Conservation (phyloP, 1,140 invertebrate species). For the Aphidius ervi region DNA sequence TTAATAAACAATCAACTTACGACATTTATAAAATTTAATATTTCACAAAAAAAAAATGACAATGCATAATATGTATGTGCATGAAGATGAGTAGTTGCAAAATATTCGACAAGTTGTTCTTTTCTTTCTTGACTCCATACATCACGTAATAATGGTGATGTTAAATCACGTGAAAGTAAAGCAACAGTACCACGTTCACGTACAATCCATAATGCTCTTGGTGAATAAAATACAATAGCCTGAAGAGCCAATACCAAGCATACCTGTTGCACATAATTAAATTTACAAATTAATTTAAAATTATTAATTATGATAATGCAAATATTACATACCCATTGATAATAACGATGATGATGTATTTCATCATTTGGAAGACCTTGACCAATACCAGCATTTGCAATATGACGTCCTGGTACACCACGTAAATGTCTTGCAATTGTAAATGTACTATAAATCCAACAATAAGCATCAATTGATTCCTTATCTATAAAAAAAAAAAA, state of each 20-base stretch:
- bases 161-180: constrained; percentile 40
- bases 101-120: constrained; percentile 36
- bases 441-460: constrained; percentile 64
- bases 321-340: constrained; percentile 58
- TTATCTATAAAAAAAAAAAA: constrained; percentile 19
- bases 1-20: constrained; percentile 28
- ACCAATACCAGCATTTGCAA: constrained; percentile 38
- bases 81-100: constrained; percentile 32
- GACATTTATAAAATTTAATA: constrained; percentile 67
- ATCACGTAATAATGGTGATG: constrained; percentile 31
- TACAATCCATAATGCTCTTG: constrained; percentile 52
- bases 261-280: constrained; percentile 28
- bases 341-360: constrained; percentile 58
- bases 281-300: constrained; percentile 2
- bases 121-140: constrained; percentile 36
- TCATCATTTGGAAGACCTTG: constrained; percentile 42
- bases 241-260: constrained; percentile 62
- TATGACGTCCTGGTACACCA: constrained; percentile 33
- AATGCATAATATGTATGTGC: constrained; percentile 65
- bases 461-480: constrained; percentile 60
- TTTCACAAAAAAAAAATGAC: constrained; percentile 67
- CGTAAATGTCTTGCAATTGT: constrained; percentile 45
- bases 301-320: not conserved
- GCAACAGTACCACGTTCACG: constrained; percentile 45
- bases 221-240: constrained; percentile 55